A percentile compares a stretch with the other conserved stretches of the same genome.
Evolutionary conservation across 2,797 vertebrate genomes (phyloP).

Genomic region (Liasis olivaceus): DNA sequence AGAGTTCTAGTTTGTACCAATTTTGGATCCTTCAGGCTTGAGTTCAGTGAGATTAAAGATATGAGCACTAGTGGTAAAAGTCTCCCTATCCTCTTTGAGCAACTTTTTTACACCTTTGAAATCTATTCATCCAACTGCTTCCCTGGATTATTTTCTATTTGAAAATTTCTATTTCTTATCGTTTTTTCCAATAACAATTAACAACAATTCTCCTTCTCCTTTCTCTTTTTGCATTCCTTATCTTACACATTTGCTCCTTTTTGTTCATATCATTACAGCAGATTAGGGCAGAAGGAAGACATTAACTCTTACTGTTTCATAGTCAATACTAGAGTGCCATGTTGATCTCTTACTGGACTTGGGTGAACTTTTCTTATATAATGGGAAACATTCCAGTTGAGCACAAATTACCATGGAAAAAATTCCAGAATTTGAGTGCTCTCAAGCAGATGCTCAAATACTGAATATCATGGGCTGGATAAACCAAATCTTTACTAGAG

Average conservation of each 20-base stretch:
- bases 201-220: neutral
- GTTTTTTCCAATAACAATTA: neutral
- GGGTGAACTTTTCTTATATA: neutral
- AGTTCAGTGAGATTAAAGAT: neutral
- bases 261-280: neutral
- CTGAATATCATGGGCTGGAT: neutral
- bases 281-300: neutral
- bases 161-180: neutral
- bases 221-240: neutral
- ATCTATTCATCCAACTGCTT: neutral
- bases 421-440: neutral
- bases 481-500: neutral
- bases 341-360: neutral
- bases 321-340: neutral
- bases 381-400: neutral
- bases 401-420: neutral
- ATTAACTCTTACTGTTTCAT: neutral
- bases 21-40: neutral
- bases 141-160: neutral
- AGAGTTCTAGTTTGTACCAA: neutral
- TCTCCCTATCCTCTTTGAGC: neutral
- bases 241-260: neutral
- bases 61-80: neutral
- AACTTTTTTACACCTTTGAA: neutral
- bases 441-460: neutral